Base-by-base conservation (phyloP, 2,888 invertebrate species). In the Pollenia labialis region DNA sequence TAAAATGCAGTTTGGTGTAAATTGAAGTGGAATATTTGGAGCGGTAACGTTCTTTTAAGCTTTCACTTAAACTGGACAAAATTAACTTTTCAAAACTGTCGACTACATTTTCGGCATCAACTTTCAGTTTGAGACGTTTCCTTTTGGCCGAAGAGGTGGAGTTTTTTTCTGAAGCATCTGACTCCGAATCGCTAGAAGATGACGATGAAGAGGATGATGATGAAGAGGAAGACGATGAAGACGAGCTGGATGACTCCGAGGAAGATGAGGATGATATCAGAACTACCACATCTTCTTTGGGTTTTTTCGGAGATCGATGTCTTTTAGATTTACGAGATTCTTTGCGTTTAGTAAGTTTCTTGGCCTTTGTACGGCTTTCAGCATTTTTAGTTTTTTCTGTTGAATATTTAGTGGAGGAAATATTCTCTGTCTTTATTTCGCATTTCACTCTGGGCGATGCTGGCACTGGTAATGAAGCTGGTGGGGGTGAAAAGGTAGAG, bases 61-160 rank as follows among this genome's bases (percentile, higher is more conserved):
- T 79, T 1, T 88, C 85, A 8, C 90, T 90, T 0, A 93, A 80
- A 42, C 90, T 89, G 1, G 92, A 91, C 46, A 93, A 80, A 6
- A 93, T 90, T 2, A 92, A 89, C 10, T 91, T 92, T 77, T 93
- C 93, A 56, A 93, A 93, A 71, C 89, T 92, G 16, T 90, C 90
- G 12, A 93, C 90, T 2, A 93, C 90, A 64, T 91, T 90, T 32
- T 90, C 90, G 2, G 91, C 90, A 71, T 92, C 90, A n/a, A 88
- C 88, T 46, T 89, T 89, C 2, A 90, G 89, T 54, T 90, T 91
- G 1, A 88, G 84, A 1, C 88, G 89, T 12, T 88, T 88, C 11
- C 89, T 85, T 46, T 90, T 86, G 7, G 80, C 88, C 4, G 88
- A 88, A 1, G 90, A 91, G 0, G 87, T 83, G 4, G 76, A 86